Evolutionary conservation across 2,888 invertebrate species (phyloP), one percentile per base, ranked within the genome.

Genomic region (Ectemnius lituratus): DNA sequence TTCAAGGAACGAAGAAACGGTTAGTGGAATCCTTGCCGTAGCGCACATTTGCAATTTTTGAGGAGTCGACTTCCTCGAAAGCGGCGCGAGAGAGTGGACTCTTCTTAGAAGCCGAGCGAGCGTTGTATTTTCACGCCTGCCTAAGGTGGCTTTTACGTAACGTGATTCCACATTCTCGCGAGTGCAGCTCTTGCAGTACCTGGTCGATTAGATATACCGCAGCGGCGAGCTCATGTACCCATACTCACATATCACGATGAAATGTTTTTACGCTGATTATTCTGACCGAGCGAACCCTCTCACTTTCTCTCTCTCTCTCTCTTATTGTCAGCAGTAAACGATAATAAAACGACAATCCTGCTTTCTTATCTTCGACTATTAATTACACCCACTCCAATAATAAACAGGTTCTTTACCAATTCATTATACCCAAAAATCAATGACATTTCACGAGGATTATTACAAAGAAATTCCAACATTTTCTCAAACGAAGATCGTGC

Each of bases 51-150:
- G 75, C 46, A 66, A 71, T 75, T 81, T 75, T 78, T 64, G 47
- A 76, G 70, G 62, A 64, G 58, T 18, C 69, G 37, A 6, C 62
- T 73, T 81, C 74, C 62, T 46, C 61, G 68, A 49, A 69, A 61
- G 62, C 18, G 62, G 16, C 11, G n/a, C 64, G 49, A 23, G 37
- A 37, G 37, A 16, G 28, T 52, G 56, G 67, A 71, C 67, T 75
- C 75, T 82, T 81, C 79, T 64, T 45, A 47, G 81, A 83, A 82
- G 59, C 28, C 20, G 56, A 52, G 58, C 75, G 16, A 4, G 46
- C 61, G 69, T 70, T 76, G 73, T 65, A 65, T 81, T 83, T 83
- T 84, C 81, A 75, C 77, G 77, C 82, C 75, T 72, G 73, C 52
- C 66, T 58, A 70, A 65, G 79, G 47, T 64, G 47, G 71, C 71